Conservation (phyloP, 2,797 vertebrate species). For the Epinephelus malabaricus region DNA sequence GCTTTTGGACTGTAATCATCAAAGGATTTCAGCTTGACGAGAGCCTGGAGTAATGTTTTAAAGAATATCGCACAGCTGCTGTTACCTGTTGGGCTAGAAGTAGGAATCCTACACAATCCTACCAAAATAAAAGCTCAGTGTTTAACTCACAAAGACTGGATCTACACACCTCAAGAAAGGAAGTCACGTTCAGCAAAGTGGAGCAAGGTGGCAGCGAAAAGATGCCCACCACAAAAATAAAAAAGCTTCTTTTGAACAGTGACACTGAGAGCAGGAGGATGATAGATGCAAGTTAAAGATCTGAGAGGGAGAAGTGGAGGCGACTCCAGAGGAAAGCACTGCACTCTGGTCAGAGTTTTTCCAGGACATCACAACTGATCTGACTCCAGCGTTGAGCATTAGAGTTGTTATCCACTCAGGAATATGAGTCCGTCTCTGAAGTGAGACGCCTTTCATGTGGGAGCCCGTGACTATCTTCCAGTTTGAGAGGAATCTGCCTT, state of each 20-base stretch:
- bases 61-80: slow-evolving; percentile 54
- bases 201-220: slow-evolving; percentile 59
- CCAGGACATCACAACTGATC: slow-evolving; percentile 59
- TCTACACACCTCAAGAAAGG: slow-evolving; percentile 18
- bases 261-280: slow-evolving; percentile 53
- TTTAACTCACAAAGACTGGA: slow-evolving; percentile 46
- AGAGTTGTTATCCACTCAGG: slow-evolving; percentile 56
- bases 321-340: slow-evolving; percentile 29
- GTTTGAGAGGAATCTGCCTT: slow-evolving; percentile 51
- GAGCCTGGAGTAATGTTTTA: slow-evolving; percentile 50
- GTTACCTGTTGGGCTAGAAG: slow-evolving; percentile 66
- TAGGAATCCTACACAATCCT: slow-evolving; percentile 22
- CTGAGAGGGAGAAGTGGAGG: slow-evolving; percentile 35
- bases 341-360: slow-evolving; percentile 33
- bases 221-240: slow-evolving; percentile 76
- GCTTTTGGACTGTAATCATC: slow-evolving; percentile 66
- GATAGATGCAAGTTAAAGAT: slow-evolving; percentile 73
- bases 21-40: slow-evolving; percentile 62
- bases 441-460: slow-evolving; percentile 55
- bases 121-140: slow-evolving; percentile 41
- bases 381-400: slow-evolving; percentile 31
- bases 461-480: slow-evolving; percentile 45
- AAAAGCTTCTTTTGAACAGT: slow-evolving; percentile 58
- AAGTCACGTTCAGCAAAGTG: slow-evolving; percentile 34
- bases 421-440: slow-evolving; percentile 54